Evolutionary conservation across 2,113 vertebrate species (phyloP).

Genomic region (Reinhardtius hippoglossoides): DNA sequence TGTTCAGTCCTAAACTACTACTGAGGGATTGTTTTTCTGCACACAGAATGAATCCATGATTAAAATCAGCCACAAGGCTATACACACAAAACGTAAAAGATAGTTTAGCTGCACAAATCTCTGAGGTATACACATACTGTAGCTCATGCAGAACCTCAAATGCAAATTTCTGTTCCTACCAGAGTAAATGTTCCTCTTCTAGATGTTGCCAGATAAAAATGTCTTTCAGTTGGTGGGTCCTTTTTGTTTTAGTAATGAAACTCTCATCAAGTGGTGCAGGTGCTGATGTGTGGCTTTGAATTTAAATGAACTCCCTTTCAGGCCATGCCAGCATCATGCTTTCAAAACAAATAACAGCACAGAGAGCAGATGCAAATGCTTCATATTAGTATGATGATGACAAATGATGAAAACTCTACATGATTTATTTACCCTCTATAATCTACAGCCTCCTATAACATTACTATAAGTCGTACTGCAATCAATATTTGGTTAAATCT

Average conservation of each 20-base stretch:
- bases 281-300: slow-evolving; percentile 60
- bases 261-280: slow-evolving; percentile 52
- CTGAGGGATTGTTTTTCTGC: background rate
- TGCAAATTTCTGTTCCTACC: background rate
- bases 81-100: background rate
- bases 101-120: background rate
- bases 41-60: slow-evolving; percentile 2
- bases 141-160: slow-evolving; percentile 17
- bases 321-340: slow-evolving; percentile 58
- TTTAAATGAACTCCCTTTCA: slow-evolving; percentile 60
- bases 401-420: background rate
- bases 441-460: background rate
- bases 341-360: slow-evolving; percentile 48
- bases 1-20: slow-evolving; percentile 27
- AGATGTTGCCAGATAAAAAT: slow-evolving; percentile 37
- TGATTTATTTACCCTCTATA: background rate
- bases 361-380: slow-evolving; percentile 18
- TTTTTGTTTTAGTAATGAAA: slow-evolving; percentile 62
- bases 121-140: background rate
- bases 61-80: background rate
- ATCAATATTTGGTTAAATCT: slow-evolving; percentile 3
- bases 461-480: background rate
- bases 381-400: slow-evolving; percentile 4
- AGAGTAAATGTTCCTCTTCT: slow-evolving; percentile 31
- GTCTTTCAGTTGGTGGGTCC: slow-evolving; percentile 38